Evolutionary conservation across 2,888 invertebrate genomes (phyloP), one percentile per base, ranked within the genome.

Genomic region (Listrodromus nycthemerus): DNA sequence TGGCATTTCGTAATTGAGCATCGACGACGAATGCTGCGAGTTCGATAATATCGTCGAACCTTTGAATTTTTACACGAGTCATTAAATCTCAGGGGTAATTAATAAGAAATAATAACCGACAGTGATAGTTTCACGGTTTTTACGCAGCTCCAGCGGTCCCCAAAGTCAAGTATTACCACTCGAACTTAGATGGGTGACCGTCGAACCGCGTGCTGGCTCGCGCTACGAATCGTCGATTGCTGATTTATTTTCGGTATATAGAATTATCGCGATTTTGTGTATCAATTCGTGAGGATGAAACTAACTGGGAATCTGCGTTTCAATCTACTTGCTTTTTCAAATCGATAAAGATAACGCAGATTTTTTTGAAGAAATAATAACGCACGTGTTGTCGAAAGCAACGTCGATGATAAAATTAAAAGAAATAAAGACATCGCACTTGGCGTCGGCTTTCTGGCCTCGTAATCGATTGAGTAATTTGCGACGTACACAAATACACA

Each of bases 241-340:
- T n/a, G n/a, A n/a, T n/a, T n/a, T n/a, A n/a, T n/a, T n/a, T n/a
- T n/a, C n/a, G n/a, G n/a, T n/a, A n/a, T n/a, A n/a, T n/a, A n/a
- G n/a, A n/a, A n/a, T n/a, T n/a, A n/a, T n/a, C n/a, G n/a, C n/a
- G n/a, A n/a, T n/a, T n/a, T n/a, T n/a, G n/a, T n/a, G n/a, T n/a
- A n/a, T n/a, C n/a, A n/a, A n/a, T n/a, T n/a, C n/a, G n/a, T n/a
- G n/a, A n/a, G n/a, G n/a, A n/a, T n/a, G n/a, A n/a, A n/a, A n/a
- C n/a, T n/a, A n/a, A n/a, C 99, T 99, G 99, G 99, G 99, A 2
- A 97, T 98, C 55, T 98, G 98, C 89, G 96, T 99, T 87, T 98
- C 98, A 0, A 96, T 98, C 66, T 97, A 98, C 0, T 94, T 98
- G 10, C 95, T 95, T 87, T 96, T 97, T 1, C 95, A 96, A 41